These are phyloP conservation scores for Agrochola lota DNA, from an alignment of 2,888 invertebrate genomes.

Conservation along the genomic window DNA sequence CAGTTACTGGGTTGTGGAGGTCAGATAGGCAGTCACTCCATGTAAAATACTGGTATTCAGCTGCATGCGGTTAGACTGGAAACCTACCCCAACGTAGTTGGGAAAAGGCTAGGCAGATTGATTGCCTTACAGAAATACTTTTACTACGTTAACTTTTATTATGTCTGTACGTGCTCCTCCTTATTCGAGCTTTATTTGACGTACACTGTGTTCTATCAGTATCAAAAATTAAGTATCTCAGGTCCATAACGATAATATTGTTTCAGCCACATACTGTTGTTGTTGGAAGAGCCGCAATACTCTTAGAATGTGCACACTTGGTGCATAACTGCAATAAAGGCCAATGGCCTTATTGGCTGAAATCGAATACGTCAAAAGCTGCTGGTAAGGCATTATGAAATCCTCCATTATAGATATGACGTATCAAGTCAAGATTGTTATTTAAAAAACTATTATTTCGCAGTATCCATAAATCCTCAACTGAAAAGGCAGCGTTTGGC, in stretches of 20 bases:
- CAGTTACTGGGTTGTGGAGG: no score
- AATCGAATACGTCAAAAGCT: constrained; percentile 92
- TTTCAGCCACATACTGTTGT: constrained; percentile 97
- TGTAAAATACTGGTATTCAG: no score
- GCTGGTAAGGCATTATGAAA: constrained; percentile 74
- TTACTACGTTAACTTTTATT: neutral
- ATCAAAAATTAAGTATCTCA: neutral
- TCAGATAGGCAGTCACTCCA: no score
- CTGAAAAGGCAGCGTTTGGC: constrained; percentile 93
- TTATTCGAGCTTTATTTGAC: neutral
- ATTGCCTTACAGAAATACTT: neutral
- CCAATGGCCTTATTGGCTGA: constrained; percentile 99
- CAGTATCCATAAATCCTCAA: constrained; percentile 86
- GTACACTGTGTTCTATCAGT: neutral
- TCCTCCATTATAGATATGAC: neutral
- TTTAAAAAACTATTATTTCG: constrained; percentile 71
- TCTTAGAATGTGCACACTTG: constrained; percentile 98
- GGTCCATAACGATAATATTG: neutral
- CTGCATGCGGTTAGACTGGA: no score
- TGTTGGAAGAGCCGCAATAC: constrained; percentile 96
- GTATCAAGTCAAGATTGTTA: neutral
- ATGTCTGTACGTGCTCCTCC: neutral
- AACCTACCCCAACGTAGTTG: no score
- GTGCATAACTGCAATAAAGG: constrained; percentile 99
- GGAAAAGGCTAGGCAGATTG: no score